Evolutionary conservation across 2,113 vertebrate species (phyloP), one percentile per base, ranked within the genome.

Genomic region (Talpa occidentalis): DNA sequence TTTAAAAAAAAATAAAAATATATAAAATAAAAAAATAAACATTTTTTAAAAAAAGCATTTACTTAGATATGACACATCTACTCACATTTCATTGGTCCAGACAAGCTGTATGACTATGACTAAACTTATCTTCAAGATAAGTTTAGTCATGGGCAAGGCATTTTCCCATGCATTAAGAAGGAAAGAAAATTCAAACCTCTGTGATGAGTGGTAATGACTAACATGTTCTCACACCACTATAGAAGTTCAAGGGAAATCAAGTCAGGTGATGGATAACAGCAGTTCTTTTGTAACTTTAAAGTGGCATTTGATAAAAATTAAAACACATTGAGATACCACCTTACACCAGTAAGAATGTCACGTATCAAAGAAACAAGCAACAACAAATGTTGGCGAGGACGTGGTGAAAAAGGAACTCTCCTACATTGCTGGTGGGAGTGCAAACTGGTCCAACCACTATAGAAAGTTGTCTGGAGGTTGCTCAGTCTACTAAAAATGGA

Each of bases 261-360:
- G 92, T 47, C 32, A 66, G 32, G 21, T 42, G 73, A 35, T 86
- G 21, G 10, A 40, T 73, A 86, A 86, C 2, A 52, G 62, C 64
- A 90, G 56, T 26, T 44, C 42, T 83, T 90, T 54, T 74, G 24
- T 87, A 56, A 85, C 59, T 87, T 67, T n/a, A 84, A 93, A 85
- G 76, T 91, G 11, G 12, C n/a, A 88, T 69, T 85, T 87, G 67
- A 11, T n/a, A n/a, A n/a, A n/a, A n/a, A n/a, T n/a, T n/a, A n/a
- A n/a, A n/a, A n/a, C n/a, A n/a, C n/a, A n/a, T n/a, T n/a, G n/a
- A n/a, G n/a, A n/a, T n/a, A n/a, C n/a, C n/a, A n/a, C n/a, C n/a
- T n/a, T n/a, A n/a, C n/a, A n/a, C n/a, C n/a, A n/a, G n/a, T n/a
- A n/a, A n/a, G n/a, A n/a, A n/a, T n/a, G n/a, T n/a, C n/a, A n/a